Conservation (phyloP, 2,113 vertebrate genomes). For the Trochalopteron elliotii region DNA sequence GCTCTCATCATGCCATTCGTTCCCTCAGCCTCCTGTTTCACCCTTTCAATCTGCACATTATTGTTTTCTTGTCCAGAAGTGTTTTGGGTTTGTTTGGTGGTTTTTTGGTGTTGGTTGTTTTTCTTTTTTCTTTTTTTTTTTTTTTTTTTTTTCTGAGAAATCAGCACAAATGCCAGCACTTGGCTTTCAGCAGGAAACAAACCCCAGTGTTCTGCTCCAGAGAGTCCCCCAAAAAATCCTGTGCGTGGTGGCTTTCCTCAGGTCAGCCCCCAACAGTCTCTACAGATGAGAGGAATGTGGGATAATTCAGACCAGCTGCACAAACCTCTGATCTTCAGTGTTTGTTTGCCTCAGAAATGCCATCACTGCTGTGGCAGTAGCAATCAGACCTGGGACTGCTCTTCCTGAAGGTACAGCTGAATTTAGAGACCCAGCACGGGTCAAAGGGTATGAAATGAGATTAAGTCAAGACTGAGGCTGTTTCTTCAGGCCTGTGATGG, state of each 20-base stretch:
- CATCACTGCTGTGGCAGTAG: neutral
- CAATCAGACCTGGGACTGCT: neutral
- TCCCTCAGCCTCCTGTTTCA: slow-evolving; percentile 18
- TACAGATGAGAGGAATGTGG: neutral
- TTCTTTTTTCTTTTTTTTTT: neutral
- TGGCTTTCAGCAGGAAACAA: neutral
- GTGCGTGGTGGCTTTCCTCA: neutral
- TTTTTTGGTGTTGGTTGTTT: neutral
- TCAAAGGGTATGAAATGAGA: neutral
- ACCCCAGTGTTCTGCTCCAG: neutral
- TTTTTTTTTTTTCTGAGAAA: neutral
- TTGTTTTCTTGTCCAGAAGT: slow-evolving; percentile 21
- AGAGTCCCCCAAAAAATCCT: neutral
- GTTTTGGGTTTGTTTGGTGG: neutral
- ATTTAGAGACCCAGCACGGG: neutral
- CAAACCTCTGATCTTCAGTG: neutral
- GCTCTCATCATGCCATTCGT: neutral
- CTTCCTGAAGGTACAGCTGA: neutral
- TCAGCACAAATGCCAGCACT: slow-evolving; percentile 9
- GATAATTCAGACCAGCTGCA: neutral
- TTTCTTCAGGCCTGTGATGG: neutral
- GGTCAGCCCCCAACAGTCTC: neutral
- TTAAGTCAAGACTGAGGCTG: neutral
- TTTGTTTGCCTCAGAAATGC: neutral
- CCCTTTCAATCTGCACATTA: slow-evolving; percentile 13